These are phyloP conservation scores for Anarrhichthys ocellatus DNA, from an alignment of 2,113 vertebrate genomes.

Conservation along the genomic window DNA sequence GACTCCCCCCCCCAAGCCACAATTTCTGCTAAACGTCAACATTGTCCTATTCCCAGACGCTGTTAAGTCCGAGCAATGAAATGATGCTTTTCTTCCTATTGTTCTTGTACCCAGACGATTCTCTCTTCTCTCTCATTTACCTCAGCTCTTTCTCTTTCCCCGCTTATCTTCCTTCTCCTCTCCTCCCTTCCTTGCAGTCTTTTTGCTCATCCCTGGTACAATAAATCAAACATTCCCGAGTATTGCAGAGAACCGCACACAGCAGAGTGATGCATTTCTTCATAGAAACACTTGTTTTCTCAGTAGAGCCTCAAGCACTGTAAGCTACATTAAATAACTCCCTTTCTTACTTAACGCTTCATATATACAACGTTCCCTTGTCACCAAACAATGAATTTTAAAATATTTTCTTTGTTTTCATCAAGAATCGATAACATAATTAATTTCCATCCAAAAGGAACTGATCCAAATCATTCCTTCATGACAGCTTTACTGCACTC, in stretches of 20 bases:
- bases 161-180: not conserved
- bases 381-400: not conserved
- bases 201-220: not conserved
- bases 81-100: not conserved
- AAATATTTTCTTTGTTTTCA: not conserved
- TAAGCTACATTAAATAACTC: not conserved
- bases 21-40: not conserved
- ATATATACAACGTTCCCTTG: not conserved
- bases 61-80: not conserved
- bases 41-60: slow-evolving; percentile 16
- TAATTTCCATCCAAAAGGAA: not conserved
- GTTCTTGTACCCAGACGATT: not conserved
- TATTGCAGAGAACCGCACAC: not conserved
- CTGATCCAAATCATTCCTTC: not conserved
- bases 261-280: slow-evolving; percentile 16
- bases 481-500: slow-evolving; percentile 1
- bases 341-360: not conserved
- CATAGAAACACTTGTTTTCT: slow-evolving; percentile 28
- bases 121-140: slow-evolving; percentile 8
- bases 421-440: not conserved
- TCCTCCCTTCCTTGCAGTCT: not conserved
- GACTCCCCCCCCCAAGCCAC: not conserved
- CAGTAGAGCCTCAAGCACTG: not conserved
- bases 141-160: not conserved
- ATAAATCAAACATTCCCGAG: not conserved